Percentiles rank a stretch among this genome's conserved stretches.
phyloP scores from a whole-genome alignment of 2,888 invertebrate species.

The Amphimallon solstitiale region DNA sequence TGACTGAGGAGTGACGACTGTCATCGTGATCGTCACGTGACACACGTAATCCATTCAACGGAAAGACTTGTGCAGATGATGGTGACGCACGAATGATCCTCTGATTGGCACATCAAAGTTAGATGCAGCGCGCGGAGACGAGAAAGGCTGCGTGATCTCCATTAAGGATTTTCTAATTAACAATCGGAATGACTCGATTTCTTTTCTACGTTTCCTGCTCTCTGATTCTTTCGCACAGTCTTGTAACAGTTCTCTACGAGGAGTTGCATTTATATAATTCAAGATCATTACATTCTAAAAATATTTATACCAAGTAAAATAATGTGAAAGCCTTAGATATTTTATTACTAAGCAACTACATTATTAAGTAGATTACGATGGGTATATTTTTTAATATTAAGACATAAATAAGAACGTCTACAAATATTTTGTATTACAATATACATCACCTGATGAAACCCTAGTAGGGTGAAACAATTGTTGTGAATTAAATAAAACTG shows the following conservation, averaged over 20 bases:
- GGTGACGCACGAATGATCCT: conserved; percentile 43
- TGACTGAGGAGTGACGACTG: conserved; percentile 48
- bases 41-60: conserved; percentile 37
- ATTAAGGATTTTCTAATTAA: conserved; percentile 30
- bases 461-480: too few species aligned
- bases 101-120: conserved; percentile 46
- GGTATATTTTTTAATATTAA: too few species aligned
- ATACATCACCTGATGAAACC: too few species aligned
- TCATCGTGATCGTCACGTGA: conserved; percentile 46
- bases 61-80: conserved; percentile 14
- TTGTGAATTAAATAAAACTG: too few species aligned
- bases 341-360: too few species aligned
- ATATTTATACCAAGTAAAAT: too few species aligned
- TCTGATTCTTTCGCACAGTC: background rate
- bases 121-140: conserved; percentile 21
- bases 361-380: too few species aligned
- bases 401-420: too few species aligned
- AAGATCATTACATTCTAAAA: too few species aligned
- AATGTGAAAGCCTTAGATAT: too few species aligned
- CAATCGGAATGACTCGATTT: conserved; percentile 16
- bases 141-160: conserved; percentile 19
- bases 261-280: too few species aligned
- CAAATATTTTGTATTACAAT: too few species aligned
- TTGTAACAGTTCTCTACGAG: background rate
- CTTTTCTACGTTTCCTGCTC: conserved; percentile 2